phyloP scores from a whole-genome alignment of 2,888 invertebrate genomes.

The Drosophila dives region DNA sequence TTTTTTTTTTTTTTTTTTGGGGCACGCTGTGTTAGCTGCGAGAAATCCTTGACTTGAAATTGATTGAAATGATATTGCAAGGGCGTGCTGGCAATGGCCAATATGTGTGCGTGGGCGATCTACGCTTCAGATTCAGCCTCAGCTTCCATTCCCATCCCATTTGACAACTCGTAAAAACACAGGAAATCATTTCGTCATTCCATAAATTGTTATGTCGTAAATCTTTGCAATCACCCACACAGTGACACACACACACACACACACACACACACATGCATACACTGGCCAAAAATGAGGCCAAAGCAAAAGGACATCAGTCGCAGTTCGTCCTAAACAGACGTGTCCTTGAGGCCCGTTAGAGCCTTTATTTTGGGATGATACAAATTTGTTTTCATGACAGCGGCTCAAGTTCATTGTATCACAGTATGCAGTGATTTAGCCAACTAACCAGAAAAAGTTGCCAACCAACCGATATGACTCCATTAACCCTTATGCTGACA shows the following conservation, averaged over 20 bases:
- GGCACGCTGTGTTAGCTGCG: conserved; percentile 13
- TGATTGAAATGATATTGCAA: conserved; percentile 80
- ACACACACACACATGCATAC: conserved; percentile 8
- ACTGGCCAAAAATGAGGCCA: conserved; percentile 9
- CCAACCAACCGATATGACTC: background rate
- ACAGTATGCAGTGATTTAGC: conserved; percentile 64
- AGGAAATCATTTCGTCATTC: conserved; percentile 82
- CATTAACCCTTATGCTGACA: conserved; percentile 38
- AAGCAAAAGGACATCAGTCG: conserved; percentile 16
- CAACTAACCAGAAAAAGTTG: conserved; percentile 60
- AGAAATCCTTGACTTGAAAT: conserved; percentile 74
- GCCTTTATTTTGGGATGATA: conserved; percentile 34
- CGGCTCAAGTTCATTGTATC: conserved; percentile 58
- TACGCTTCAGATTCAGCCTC: conserved; percentile 9
- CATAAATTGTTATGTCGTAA: conserved; percentile 82
- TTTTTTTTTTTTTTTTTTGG: too few species aligned
- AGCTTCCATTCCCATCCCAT: conserved; percentile 9
- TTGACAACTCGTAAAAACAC: conserved; percentile 69
- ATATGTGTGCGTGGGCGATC: conserved; percentile 56
- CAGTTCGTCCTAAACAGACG: conserved; percentile 19
- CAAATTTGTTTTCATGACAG: conserved; percentile 63
- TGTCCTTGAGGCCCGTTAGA: conserved; percentile 54
- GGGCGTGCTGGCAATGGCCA: conserved; percentile 72
- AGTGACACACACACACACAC: conserved; percentile 9
- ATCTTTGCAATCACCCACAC: conserved; percentile 67